Evolutionary conservation across 2,113 vertebrate species (phyloP).

Genomic region (Pseudolaguvia tuberculata): DNA sequence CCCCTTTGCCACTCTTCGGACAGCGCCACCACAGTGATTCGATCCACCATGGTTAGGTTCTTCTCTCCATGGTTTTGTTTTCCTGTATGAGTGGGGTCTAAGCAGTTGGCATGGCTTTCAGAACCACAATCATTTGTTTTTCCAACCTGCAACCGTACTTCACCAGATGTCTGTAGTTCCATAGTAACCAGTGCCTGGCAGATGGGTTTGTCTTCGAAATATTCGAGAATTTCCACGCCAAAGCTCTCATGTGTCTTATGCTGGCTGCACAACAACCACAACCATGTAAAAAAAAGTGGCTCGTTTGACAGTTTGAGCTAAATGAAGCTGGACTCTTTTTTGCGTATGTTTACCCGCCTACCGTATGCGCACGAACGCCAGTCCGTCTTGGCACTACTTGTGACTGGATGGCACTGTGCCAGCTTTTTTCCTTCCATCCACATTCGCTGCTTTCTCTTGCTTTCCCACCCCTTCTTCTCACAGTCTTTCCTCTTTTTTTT

Average conservation of each 20-base stretch:
- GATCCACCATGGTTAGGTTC: slow-evolving; percentile 48
- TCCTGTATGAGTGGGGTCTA: slow-evolving; percentile 30
- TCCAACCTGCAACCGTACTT: slow-evolving; percentile 19
- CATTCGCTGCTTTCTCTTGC: slow-evolving; percentile 88
- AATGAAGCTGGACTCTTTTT: slow-evolving; percentile 61
- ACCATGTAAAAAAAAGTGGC: slow-evolving; percentile 45
- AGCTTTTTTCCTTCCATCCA: slow-evolving; percentile 91
- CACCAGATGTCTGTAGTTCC: slow-evolving; percentile 22
- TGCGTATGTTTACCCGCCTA: slow-evolving; percentile 81
- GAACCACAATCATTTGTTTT: slow-evolving; percentile 3
- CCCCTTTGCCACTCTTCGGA: slow-evolving; percentile 52
- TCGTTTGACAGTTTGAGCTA: slow-evolving; percentile 66
- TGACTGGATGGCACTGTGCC: slow-evolving; percentile 99
- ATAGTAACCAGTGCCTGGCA: slow-evolving; percentile 33
- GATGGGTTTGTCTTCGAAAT: slow-evolving; percentile 46
- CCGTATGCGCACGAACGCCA: slow-evolving; percentile 72
- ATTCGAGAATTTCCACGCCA: slow-evolving; percentile 28
- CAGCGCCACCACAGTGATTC: slow-evolving; percentile 62
- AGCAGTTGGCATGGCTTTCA: slow-evolving; percentile 43
- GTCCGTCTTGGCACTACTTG: slow-evolving; percentile 88
- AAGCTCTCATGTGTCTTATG: slow-evolving; percentile 36
- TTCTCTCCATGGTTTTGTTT: slow-evolving; percentile 33
- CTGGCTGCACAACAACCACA: slow-evolving; percentile 54
- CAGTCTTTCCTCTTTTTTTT: slow-evolving; percentile 63
- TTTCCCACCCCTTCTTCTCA: slow-evolving; percentile 79